Conservation (phyloP, 2,888 invertebrate genomes). For the Andrena bicolor region DNA sequence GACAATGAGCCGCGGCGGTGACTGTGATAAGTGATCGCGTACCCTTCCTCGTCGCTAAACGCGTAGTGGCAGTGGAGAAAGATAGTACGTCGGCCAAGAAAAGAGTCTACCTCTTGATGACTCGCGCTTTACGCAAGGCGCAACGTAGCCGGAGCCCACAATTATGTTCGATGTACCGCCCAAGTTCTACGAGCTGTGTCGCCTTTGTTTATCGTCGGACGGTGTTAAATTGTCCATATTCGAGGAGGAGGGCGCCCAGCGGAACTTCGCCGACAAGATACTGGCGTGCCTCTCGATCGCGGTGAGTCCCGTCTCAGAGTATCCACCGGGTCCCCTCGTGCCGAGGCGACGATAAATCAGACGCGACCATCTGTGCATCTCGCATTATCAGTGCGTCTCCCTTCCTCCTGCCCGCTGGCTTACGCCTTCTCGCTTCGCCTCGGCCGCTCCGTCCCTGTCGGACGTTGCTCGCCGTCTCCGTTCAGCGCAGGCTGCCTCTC, state of each 20-base stretch:
- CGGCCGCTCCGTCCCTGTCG: slow-evolving; percentile 20
- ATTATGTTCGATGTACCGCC: slow-evolving; percentile 96
- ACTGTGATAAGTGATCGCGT: slow-evolving; percentile 82
- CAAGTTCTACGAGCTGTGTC: slow-evolving; percentile 97
- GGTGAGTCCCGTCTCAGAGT: slow-evolving; percentile 74
- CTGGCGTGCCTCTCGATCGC: slow-evolving; percentile 82
- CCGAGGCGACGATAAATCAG: slow-evolving; percentile 57
- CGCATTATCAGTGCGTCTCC: slow-evolving; percentile 40
- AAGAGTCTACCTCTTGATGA: slow-evolving; percentile 78
- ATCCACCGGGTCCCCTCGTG: slow-evolving; percentile 58
- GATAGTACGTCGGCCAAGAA: slow-evolving; percentile 70
- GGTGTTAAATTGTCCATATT: slow-evolving; percentile 92
- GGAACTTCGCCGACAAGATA: slow-evolving; percentile 89
- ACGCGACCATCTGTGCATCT: slow-evolving; percentile 71
- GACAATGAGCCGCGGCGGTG: slow-evolving; percentile 83
- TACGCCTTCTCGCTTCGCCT: slow-evolving; percentile 40
- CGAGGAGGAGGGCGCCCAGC: slow-evolving; percentile 91
- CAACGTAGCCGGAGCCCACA: slow-evolving; percentile 84
- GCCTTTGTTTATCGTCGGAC: slow-evolving; percentile 94
- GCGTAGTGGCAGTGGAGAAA: slow-evolving; percentile 81
- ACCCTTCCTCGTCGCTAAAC: slow-evolving; percentile 72
- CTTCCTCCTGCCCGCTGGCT: slow-evolving; percentile 35
- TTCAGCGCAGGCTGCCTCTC: slow-evolving; percentile 40
- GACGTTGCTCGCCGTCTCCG: slow-evolving; percentile 46
- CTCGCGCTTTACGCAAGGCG: slow-evolving; percentile 79